Evolutionary conservation across 2,113 vertebrate genomes (phyloP).

Genomic region (Python bivittatus): DNA sequence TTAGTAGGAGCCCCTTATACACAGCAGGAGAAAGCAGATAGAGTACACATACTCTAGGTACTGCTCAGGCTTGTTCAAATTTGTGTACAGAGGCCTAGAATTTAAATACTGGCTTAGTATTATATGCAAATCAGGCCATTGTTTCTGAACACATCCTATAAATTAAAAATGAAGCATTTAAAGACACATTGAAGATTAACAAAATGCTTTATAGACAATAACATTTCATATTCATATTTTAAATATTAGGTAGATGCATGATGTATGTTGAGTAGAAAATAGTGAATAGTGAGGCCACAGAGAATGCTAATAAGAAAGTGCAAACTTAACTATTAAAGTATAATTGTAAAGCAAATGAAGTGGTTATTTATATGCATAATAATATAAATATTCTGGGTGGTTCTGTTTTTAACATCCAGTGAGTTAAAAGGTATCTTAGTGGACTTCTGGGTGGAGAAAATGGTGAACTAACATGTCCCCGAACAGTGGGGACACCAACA

Average conservation of each 20-base stretch:
- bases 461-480: not conserved
- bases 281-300: not conserved
- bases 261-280: not conserved
- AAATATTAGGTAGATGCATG: not conserved
- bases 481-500: not conserved
- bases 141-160: not conserved
- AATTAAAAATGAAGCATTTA: not conserved
- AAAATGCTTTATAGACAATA: not conserved
- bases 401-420: not conserved
- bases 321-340: not conserved
- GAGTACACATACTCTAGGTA: not conserved
- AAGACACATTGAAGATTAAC: not conserved
- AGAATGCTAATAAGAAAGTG: not conserved
- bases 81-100: not conserved
- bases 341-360: not conserved
- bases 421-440: not conserved
- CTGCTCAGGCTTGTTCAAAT: not conserved
- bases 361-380: not conserved
- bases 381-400: not conserved
- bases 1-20: not conserved
- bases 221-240: not conserved
- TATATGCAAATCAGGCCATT: not conserved
- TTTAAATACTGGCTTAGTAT: not conserved
- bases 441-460: not conserved
- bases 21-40: not conserved